Percentiles rank a stretch among this genome's conserved stretches.
phyloP scores from a whole-genome alignment of 2,797 vertebrate genomes.

The Melanotaenia trifasciata region DNA sequence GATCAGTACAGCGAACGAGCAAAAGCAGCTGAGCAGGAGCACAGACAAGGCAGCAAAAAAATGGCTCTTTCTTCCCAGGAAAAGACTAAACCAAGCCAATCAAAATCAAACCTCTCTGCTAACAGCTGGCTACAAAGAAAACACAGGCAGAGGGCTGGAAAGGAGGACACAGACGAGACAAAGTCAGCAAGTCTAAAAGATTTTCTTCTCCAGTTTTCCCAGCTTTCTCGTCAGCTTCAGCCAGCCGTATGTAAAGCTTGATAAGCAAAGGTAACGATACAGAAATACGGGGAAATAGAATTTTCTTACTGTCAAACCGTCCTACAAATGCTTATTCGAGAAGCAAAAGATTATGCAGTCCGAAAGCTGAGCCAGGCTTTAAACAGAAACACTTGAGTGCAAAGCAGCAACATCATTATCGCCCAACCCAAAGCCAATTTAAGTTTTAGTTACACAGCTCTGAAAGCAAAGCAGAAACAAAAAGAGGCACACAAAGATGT shows the following conservation, averaged over 20 bases:
- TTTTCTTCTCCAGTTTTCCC: slow-evolving; percentile 52
- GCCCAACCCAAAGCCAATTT: slow-evolving; percentile 33
- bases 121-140: slow-evolving; percentile 76
- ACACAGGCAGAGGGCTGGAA: slow-evolving; percentile 58
- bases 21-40: slow-evolving; percentile 61
- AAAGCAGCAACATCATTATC: slow-evolving; percentile 36
- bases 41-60: slow-evolving; percentile 41
- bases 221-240: slow-evolving; percentile 28
- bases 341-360: slow-evolving; percentile 43
- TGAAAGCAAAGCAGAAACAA: slow-evolving; percentile 7
- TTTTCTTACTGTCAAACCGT: slow-evolving; percentile 26
- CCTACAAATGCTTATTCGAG: slow-evolving; percentile 15
- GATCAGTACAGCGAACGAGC: slow-evolving; percentile 45
- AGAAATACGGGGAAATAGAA: slow-evolving; percentile 10
- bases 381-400: slow-evolving; percentile 48
- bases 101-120: slow-evolving; percentile 58
- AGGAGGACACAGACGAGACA: slow-evolving; percentile 54
- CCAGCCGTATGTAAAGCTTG: slow-evolving; percentile 30
- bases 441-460: slow-evolving; percentile 9
- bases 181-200: slow-evolving; percentile 57
- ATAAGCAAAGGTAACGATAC: background rate
- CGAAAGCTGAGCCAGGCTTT: slow-evolving; percentile 56
- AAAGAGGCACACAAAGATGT: slow-evolving; percentile 16
- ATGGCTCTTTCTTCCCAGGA: slow-evolving; percentile 54
- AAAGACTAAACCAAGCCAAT: slow-evolving; percentile 61